Conservation (phyloP, 2,888 invertebrate species). For the Nudaria mundana region DNA sequence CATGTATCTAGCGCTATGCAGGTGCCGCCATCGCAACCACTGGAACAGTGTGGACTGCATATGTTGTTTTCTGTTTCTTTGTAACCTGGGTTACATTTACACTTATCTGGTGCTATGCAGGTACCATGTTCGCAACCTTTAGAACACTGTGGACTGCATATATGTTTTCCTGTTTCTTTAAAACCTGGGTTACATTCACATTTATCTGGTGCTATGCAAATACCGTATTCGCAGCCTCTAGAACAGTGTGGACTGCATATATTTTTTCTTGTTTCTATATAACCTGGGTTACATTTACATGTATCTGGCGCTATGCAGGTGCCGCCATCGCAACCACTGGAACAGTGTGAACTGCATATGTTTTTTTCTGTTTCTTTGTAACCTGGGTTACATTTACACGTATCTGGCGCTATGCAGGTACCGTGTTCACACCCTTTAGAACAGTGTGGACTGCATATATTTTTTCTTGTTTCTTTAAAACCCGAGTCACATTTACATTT, state of each 20-base stretch:
- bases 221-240: slow-evolving; percentile 8
- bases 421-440: slow-evolving; percentile 7
- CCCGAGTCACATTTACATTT: slow-evolving; percentile 4
- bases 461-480: background rate
- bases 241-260: slow-evolving; percentile 16
- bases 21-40: slow-evolving; percentile 5
- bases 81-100: background rate
- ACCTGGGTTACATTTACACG: slow-evolving; percentile 1
- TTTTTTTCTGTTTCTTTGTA: background rate
- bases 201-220: background rate
- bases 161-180: background rate
- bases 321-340: slow-evolving; percentile 14
- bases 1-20: background rate
- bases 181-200: background rate
- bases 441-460: slow-evolving; percentile 13
- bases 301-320: slow-evolving; percentile 13
- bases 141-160: background rate
- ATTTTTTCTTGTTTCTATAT: background rate
- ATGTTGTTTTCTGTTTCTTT: background rate
- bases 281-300: slow-evolving; percentile 11
- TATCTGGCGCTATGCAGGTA: slow-evolving; percentile 10
- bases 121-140: background rate
- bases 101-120: slow-evolving; percentile 12
- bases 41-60: slow-evolving; percentile 15
- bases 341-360: slow-evolving; percentile 14